Base-by-base conservation (phyloP, 2,797 vertebrate species). In the Malacoraja senta region DNA sequence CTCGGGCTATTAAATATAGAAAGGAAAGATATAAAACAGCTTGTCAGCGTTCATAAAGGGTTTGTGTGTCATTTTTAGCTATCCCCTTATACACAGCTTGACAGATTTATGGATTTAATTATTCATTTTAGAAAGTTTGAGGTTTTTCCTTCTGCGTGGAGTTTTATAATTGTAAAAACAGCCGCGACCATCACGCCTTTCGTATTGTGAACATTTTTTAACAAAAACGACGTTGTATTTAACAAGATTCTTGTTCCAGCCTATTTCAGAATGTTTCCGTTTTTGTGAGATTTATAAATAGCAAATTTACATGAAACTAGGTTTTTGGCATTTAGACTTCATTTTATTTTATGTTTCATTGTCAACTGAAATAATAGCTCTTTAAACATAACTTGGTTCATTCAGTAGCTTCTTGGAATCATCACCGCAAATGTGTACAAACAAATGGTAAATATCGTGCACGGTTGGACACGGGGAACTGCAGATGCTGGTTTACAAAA, bases 1-100 rank as follows among this genome's bases (percentile, higher is more conserved):
- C 90, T 76, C 38, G 8, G 90, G 90, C 90, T n/a, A 92, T 76
- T 71, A 92, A 92, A 92, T 92, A 32, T 38, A 76, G 44, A 92
- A 15, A 26, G 53, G 29, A 74, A 26, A 84, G 53, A 92, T 32
- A 74, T 74, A 91, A 58, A 92, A 76, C 65, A 38, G 29, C 90
- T 74, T 74, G 68, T 91, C 90, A 29, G 90, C 53, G 63, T 88
- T 19, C 61, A 88, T 32, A 68, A 88, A 35, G 63, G 63, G 65
- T 68, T 35, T 19, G 8, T 68, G 38, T 61, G 84, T 91, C 88
- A 91, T 32, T 91, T 38, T 71, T 44, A 74, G 17, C 38, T 76
- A 35, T 76, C 26, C 68, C 21, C 1, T 74, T 74, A 76, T 53
- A 76, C 44, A 92, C 72, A 88, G 61, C 38, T 88, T 88, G 84